Conservation (phyloP, 2,888 invertebrate genomes). For the Eristalis pertinax region DNA sequence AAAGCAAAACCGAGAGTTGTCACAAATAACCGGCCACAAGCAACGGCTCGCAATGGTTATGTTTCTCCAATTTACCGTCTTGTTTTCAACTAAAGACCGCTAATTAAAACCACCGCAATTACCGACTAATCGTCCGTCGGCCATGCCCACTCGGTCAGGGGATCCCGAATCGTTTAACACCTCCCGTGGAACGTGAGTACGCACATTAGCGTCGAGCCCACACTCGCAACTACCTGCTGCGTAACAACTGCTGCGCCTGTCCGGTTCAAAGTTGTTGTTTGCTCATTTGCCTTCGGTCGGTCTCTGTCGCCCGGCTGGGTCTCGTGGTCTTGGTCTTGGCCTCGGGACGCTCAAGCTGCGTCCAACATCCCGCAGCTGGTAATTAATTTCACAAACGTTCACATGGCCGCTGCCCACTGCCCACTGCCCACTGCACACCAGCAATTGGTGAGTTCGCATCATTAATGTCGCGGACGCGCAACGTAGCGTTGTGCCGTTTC, state of each 20-base stretch:
- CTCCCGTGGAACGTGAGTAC: slow-evolving; percentile 43
- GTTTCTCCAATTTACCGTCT: slow-evolving; percentile 64
- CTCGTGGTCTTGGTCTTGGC: background rate
- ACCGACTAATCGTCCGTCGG: slow-evolving; percentile 67
- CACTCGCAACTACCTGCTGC: slow-evolving; percentile 44
- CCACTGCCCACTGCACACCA: background rate
- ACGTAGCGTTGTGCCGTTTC: slow-evolving; percentile 46
- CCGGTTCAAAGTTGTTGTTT: slow-evolving; percentile 6
- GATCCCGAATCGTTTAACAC: slow-evolving; percentile 67
- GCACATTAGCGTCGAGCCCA: slow-evolving; percentile 37
- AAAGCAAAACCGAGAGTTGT: background rate
- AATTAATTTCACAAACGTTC: slow-evolving; percentile 65
- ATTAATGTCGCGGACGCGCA: slow-evolving; percentile 57
- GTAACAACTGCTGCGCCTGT: slow-evolving; percentile 19
- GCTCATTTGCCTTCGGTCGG: slow-evolving; percentile 43
- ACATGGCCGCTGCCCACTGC: background rate
- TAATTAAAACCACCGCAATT: slow-evolving; percentile 68
- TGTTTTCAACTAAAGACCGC: slow-evolving; percentile 69
- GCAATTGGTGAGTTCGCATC: slow-evolving; percentile 37
- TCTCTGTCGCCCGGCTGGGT: slow-evolving; percentile 9
- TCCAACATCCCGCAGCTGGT: slow-evolving; percentile 40
- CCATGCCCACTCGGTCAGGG: slow-evolving; percentile 55
- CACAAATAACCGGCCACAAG: background rate
- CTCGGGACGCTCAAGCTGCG: background rate
- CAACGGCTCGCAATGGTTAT: background rate